Percentiles rank a stretch among this genome's conserved stretches.
phyloP scores from a whole-genome alignment of 2,797 vertebrate species.

The Sebastes itinus region DNA sequence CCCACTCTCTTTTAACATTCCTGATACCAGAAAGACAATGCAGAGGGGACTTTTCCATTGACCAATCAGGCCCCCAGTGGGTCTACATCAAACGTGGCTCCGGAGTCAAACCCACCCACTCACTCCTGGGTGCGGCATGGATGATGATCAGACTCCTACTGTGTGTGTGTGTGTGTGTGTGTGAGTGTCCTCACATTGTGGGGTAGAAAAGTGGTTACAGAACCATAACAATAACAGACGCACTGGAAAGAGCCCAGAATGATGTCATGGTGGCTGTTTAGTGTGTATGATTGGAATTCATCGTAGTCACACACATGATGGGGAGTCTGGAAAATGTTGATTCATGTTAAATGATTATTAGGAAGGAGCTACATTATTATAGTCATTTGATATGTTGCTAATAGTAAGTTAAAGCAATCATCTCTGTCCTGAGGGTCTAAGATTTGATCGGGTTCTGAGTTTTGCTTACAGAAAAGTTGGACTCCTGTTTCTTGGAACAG shows the following conservation, averaged over 20 bases:
- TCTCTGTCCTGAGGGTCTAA: background rate
- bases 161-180: background rate
- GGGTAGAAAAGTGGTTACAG: slow-evolving; percentile 45
- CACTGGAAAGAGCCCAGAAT: slow-evolving; percentile 58
- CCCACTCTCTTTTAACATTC: slow-evolving; percentile 51
- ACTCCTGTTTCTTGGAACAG: background rate
- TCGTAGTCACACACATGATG: background rate
- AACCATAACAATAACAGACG: slow-evolving; percentile 61
- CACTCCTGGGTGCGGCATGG: slow-evolving; percentile 63
- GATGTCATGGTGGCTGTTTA: slow-evolving; percentile 64
- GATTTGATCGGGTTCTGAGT: background rate
- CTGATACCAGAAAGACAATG: slow-evolving; percentile 64
- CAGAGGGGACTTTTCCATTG: slow-evolving; percentile 67
- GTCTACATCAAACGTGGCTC: slow-evolving; percentile 65
- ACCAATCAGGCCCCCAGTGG: slow-evolving; percentile 42
- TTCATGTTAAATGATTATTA: slow-evolving; percentile 11
- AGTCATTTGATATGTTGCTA: background rate
- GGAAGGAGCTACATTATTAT: background rate
- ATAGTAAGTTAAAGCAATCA: background rate
- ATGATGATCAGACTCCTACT: slow-evolving; percentile 27
- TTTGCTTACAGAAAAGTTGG: background rate
- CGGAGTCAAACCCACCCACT: slow-evolving; percentile 68
- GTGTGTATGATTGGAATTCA: slow-evolving; percentile 50
- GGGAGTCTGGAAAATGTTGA: slow-evolving; percentile 39
- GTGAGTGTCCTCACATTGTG: slow-evolving; percentile 30